Evolutionary conservation across 35 echinoderm and acorn worm genomes (phyloP).

Genomic region (Apostichopus californicus): DNA sequence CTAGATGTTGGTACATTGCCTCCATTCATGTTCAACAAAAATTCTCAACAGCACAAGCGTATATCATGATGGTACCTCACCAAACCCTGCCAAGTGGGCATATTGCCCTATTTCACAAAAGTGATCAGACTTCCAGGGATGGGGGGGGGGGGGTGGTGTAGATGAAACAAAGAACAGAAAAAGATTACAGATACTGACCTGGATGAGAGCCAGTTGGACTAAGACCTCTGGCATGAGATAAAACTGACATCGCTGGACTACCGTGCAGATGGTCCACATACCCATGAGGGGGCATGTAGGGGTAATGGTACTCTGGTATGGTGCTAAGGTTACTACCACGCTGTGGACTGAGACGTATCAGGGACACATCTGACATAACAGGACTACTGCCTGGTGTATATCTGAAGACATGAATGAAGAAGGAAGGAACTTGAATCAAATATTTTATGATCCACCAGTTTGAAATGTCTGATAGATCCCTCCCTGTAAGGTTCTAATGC

Average conservation of each 20-base stretch:
- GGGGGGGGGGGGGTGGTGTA: background rate
- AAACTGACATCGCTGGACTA: slow-evolving; percentile 85
- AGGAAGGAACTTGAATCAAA: background rate
- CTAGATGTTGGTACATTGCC: too few relatives aligned
- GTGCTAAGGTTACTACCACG: slow-evolving; percentile 49
- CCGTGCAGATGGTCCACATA: slow-evolving; percentile 81
- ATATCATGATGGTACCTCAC: too few relatives aligned
- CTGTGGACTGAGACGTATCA: slow-evolving; percentile 79
- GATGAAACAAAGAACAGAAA: background rate
- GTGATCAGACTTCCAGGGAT: background rate
- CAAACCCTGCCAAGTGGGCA: too few relatives aligned
- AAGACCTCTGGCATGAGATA: slow-evolving; percentile 91
- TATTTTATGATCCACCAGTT: background rate
- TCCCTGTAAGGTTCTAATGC: background rate
- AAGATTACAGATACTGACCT: slow-evolving; percentile 13
- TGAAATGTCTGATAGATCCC: background rate
- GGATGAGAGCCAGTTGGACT: slow-evolving; percentile 82
- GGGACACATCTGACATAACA: slow-evolving; percentile 90
- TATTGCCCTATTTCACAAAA: too few relatives aligned
- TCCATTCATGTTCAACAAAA: too few relatives aligned
- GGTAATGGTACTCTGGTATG: slow-evolving; percentile 75
- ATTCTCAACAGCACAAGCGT: too few relatives aligned
- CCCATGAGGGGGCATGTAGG: slow-evolving; percentile 75
- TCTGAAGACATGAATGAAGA: slow-evolving; percentile 49
- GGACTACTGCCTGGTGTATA: slow-evolving; percentile 89